phyloP scores from a whole-genome alignment of 2,888 invertebrate genomes.

The Leptarthrus brevirostris region DNA sequence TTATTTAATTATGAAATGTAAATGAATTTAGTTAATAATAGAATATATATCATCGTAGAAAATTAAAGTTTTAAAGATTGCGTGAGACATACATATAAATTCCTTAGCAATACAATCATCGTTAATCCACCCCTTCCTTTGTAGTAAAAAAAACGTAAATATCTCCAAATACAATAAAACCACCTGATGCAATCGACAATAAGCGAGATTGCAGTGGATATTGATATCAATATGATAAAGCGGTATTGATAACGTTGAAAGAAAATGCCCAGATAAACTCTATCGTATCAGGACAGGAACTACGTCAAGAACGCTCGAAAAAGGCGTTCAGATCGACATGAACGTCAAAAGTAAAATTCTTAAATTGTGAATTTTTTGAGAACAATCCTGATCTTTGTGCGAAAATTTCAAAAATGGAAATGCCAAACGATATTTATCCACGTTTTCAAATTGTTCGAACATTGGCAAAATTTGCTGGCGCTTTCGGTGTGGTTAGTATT shows the following conservation, averaged over 20 bases:
- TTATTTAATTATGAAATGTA: no score
- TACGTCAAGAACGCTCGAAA: neutral
- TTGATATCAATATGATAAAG: slow-evolving; percentile 37
- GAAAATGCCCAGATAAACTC: slow-evolving; percentile 24
- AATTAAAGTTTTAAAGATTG: no score
- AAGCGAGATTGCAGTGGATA: slow-evolving; percentile 8
- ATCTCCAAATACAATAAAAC: neutral
- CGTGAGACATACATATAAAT: no score
- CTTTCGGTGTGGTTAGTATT: slow-evolving; percentile 55
- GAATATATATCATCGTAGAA: no score
- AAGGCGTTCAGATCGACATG: neutral
- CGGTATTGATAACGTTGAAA: slow-evolving; percentile 29
- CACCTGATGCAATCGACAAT: slow-evolving; percentile 3
- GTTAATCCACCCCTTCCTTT: no score
- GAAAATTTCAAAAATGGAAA: neutral
- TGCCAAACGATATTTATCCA: slow-evolving; percentile 46
- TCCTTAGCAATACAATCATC: no score
- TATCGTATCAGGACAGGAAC: neutral
- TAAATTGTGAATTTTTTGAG: neutral
- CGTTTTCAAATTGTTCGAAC: slow-evolving; percentile 53
- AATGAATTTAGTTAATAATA: no score
- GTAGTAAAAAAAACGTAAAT: neutral
- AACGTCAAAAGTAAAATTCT: neutral
- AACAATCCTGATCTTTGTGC: neutral
- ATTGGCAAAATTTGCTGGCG: slow-evolving; percentile 55